Percentiles rank a stretch among this genome's conserved stretches.
Conservation (phyloP, 2,113 vertebrate species). For the Mastomys coucha region DNA sequence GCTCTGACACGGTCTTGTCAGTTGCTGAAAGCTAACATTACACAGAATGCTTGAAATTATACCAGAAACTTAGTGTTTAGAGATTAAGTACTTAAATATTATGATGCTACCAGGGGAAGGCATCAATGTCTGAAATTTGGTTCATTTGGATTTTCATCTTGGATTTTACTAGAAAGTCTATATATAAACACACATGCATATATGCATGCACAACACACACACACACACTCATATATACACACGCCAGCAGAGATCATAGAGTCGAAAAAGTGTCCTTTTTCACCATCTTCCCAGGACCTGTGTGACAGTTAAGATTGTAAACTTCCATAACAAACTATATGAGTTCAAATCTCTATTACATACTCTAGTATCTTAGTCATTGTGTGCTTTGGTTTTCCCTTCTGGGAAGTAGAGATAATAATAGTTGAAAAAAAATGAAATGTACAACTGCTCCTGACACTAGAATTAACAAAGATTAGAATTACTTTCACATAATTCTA, state of each 20-base stretch:
- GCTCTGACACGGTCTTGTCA: background rate
- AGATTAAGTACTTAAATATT: background rate
- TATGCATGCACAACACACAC: background rate
- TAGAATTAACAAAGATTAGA: background rate
- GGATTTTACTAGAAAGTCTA: background rate
- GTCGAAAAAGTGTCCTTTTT: background rate
- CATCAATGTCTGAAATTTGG: background rate
- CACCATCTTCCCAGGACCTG: background rate
- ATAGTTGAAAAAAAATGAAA: background rate
- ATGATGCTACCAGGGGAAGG: background rate
- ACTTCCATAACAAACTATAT: background rate
- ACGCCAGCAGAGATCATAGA: background rate
- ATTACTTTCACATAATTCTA: background rate
- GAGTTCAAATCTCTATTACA: slow-evolving; percentile 37
- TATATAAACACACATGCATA: background rate
- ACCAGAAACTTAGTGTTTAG: background rate
- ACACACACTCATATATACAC: background rate
- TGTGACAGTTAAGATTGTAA: background rate
- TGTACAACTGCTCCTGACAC: background rate
- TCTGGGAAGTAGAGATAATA: slow-evolving; percentile 4
- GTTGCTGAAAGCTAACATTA: background rate
- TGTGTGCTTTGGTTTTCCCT: background rate
- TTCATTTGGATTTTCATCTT: slow-evolving; percentile 1
- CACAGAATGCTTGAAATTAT: background rate
- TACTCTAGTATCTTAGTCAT: background rate